Percentiles rank a stretch among this genome's conserved stretches.
phyloP scores from a whole-genome alignment of 2,113 vertebrate genomes.

The Prochilodus magdalenae region DNA sequence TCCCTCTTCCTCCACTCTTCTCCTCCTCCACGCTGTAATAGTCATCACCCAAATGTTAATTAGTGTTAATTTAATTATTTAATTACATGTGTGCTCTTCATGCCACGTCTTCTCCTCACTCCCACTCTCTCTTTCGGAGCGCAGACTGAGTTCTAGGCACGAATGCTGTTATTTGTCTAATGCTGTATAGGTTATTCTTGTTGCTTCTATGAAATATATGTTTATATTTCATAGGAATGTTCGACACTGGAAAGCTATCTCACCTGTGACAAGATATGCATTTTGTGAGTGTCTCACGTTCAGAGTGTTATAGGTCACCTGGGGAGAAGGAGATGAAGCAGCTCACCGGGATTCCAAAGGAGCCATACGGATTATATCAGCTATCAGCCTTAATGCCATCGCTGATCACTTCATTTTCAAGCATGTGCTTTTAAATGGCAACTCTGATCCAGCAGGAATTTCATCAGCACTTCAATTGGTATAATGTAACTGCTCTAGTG shows the following conservation, averaged over 20 bases:
- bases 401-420: conserved; percentile 54
- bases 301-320: conserved; percentile 44
- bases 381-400: conserved; percentile 51
- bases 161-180: conserved; percentile 44
- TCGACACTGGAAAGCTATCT: conserved; percentile 37
- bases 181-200: conserved; percentile 14
- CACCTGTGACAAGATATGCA: conserved; percentile 40
- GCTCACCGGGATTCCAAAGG: conserved; percentile 57
- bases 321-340: conserved; percentile 49
- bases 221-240: background rate
- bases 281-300: background rate
- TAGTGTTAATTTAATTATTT: conserved; percentile 96
- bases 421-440: conserved; percentile 42
- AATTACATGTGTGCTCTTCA: conserved; percentile 90
- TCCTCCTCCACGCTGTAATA: conserved; percentile 89
- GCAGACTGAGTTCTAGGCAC: conserved; percentile 18
- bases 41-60: conserved; percentile 96
- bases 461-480: conserved; percentile 40
- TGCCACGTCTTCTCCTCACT: conserved; percentile 26
- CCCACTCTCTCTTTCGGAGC: background rate
- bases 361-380: conserved; percentile 53
- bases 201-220: background rate
- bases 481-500: conserved; percentile 15
- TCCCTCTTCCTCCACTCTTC: conserved; percentile 18
- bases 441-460: conserved; percentile 43